These are phyloP conservation scores for Procapra przewalskii DNA, from an alignment of 2,113 vertebrate species.

Conservation along the genomic window DNA sequence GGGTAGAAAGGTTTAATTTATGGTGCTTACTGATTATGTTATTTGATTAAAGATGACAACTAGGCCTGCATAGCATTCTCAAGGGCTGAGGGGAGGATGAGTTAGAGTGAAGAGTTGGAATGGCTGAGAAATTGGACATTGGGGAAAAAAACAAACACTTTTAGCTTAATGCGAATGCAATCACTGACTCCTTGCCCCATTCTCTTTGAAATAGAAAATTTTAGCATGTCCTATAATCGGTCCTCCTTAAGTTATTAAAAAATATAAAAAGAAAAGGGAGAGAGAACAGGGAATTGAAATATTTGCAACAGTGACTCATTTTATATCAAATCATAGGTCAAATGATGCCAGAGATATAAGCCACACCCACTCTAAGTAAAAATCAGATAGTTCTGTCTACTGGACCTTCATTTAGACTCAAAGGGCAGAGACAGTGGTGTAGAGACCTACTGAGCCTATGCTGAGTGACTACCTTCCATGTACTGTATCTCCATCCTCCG, in stretches of 20 bases:
- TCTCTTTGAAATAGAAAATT: slow-evolving; percentile 19
- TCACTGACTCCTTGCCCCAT: slow-evolving; percentile 8
- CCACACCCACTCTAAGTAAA: background rate
- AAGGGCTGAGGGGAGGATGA: slow-evolving; percentile 15
- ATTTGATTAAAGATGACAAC: slow-evolving; percentile 52
- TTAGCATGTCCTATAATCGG: background rate
- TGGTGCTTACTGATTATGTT: slow-evolving; percentile 17
- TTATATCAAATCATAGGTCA: slow-evolving; percentile 42
- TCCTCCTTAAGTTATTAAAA: slow-evolving; percentile 4
- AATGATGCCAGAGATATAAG: background rate
- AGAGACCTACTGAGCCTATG: background rate
- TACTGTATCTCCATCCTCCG: background rate
- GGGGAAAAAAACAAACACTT: slow-evolving; percentile 14
- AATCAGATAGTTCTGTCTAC: background rate
- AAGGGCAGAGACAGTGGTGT: background rate
- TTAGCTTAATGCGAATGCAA: slow-evolving; percentile 13
- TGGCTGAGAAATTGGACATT: background rate
- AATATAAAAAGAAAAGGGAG: background rate
- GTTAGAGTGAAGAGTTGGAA: background rate
- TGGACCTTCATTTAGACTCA: background rate
- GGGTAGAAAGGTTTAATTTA: slow-evolving; percentile 36
- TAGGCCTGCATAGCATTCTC: slow-evolving; percentile 37
- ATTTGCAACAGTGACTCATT: slow-evolving; percentile 33
- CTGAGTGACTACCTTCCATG: background rate
- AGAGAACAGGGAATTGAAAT: background rate